Conservation (phyloP, 2,113 vertebrate genomes). For the Lanius ludovicianus region DNA sequence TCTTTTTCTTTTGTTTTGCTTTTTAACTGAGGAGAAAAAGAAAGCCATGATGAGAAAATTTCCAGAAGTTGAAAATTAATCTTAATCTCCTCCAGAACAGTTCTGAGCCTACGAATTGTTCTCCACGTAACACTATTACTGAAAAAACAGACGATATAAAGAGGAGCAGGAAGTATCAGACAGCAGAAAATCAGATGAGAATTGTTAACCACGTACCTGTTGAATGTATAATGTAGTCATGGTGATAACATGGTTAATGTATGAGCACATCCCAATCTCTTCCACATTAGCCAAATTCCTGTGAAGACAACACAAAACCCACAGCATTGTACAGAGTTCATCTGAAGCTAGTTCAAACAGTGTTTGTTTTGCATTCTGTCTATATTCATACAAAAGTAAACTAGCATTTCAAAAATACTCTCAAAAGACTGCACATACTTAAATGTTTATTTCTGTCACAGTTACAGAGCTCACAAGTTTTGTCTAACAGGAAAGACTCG, state of each 20-base stretch:
- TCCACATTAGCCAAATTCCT: conserved; percentile 98
- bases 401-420: background rate
- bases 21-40: conserved; percentile 82
- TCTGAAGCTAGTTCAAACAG: background rate
- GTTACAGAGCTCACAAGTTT: background rate
- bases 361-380: background rate
- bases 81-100: background rate
- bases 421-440: background rate
- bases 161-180: background rate
- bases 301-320: conserved; percentile 19
- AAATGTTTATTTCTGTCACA: conserved; percentile 5
- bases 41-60: background rate
- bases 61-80: background rate
- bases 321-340: background rate
- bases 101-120: background rate
- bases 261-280: conserved; percentile 96
- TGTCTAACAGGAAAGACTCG: background rate
- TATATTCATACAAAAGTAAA: background rate
- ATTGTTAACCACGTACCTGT: conserved; percentile 81
- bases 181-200: background rate
- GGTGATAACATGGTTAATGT: conserved; percentile 96
- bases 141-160: background rate
- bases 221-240: conserved; percentile 98
- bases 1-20: conserved; percentile 98
- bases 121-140: background rate